Evolutionary conservation across 2,888 invertebrate genomes (phyloP), one percentile per base, ranked within the genome.

Genomic region (Hirtodrosophila duncani): DNA sequence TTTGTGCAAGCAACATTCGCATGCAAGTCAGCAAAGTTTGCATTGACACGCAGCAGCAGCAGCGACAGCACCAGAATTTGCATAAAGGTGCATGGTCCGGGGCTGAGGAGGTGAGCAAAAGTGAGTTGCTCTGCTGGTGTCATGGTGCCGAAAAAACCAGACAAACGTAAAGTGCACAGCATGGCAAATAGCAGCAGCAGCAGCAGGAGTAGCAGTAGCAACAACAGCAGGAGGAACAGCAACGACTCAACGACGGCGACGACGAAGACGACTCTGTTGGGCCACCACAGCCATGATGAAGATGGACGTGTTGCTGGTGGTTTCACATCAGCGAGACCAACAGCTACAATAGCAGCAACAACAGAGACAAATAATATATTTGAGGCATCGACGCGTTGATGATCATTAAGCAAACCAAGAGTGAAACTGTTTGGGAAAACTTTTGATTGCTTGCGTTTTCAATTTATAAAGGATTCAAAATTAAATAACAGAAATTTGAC

Each of bases 21-120:
- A 83, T 83, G 83, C 84, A 83, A 75, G 81, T 78, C 82, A 82
- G 77, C 78, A 74, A 80, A 81, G 81, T 83, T 84, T 81, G 83
- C 84, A 75, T 81, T 82, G 80, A 84, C 84, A 84, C 83, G 81
- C 80, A 77, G 74, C 71, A 75, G 53, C 75, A 80, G 31, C 66
- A 69, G 14, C 67, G 60, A 3, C 64, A 62, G 16, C 62, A 52
- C 23, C 52, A 39, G 9, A 72, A 85, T 85, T 85, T 85, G 85
- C 85, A 85, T 85, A 85, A 85, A 83, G 77, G 74, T 75, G 78
- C 79, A 77, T 75, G 69, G 67, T 49, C 27, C 53, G 49, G 11
- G 38, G 21, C 41, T 42, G 42, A 9, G 36, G 17, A 26, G 14
- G 3, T 29, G 27, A 26, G 34, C 29, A 41, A 42, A 39, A 33